phyloP scores from a whole-genome alignment of 2,797 vertebrate genomes.

The Halcyon smyrnensis region DNA sequence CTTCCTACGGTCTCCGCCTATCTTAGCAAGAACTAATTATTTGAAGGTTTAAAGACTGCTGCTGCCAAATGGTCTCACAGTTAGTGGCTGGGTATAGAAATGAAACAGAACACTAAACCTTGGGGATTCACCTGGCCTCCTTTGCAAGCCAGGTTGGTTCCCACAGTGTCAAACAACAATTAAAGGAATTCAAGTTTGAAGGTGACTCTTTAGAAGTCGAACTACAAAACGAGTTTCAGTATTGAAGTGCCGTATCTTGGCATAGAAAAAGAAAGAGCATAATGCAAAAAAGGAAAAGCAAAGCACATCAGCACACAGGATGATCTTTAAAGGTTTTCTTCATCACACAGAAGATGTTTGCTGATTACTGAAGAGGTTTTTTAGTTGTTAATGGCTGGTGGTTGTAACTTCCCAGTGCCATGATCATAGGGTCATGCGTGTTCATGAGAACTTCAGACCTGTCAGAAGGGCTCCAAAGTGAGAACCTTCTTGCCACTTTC shows the following conservation, averaged over 20 bases:
- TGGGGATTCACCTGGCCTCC: constrained; percentile 79
- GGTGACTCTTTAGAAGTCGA: constrained; percentile 74
- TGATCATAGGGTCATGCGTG: accelerated
- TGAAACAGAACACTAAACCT: constrained; percentile 77
- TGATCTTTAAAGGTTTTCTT: neutral
- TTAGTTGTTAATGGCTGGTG: neutral
- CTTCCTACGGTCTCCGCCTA: constrained; percentile 44
- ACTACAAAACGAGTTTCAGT: neutral
- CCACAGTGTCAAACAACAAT: constrained; percentile 70
- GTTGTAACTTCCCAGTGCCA: neutral
- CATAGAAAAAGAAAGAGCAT: neutral
- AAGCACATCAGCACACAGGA: neutral
- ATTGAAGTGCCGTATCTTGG: neutral
- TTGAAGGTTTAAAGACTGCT: constrained; percentile 72
- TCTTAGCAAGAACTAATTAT: constrained; percentile 82
- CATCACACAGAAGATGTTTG: neutral
- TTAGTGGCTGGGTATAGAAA: constrained; percentile 75
- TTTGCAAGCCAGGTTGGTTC: constrained; percentile 75
- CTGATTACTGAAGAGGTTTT: neutral
- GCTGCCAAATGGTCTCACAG: constrained; percentile 83
- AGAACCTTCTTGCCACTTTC: neutral
- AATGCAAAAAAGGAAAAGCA: neutral
- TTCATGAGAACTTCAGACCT: neutral
- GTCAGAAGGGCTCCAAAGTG: neutral
- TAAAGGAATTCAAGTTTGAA: constrained; percentile 71